Base-by-base conservation (phyloP, 2,797 vertebrate genomes). In the Adelosebastes latens region DNA sequence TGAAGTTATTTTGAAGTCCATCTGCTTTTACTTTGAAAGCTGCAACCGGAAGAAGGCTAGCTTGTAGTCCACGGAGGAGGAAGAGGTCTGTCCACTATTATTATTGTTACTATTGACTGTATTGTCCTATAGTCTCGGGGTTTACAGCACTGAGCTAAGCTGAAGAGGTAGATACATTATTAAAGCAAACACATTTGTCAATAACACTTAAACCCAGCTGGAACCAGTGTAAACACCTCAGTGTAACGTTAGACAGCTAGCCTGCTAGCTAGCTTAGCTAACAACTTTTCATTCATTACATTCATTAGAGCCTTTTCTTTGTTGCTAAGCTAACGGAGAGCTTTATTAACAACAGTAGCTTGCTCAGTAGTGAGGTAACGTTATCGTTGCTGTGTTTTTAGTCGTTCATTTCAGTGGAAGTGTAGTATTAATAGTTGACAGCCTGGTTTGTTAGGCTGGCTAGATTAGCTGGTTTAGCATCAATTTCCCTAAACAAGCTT, bases 231-330 rank as follows among this genome's bases (percentile, higher is more conserved):
- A 58, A 64, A 24, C 62, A 6, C 12, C 32, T 71, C 55, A 39
- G 2, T 64, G 55, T 64, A 60, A 49, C 25, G 73, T 31, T 18
- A 18, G 8, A n/a, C 46, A 68, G 89, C 71, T 91, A 90, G 68
- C 86, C 13, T 53, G 77, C 46, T 82, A 89, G 91, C 84, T 85
- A 74, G 70, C 85, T 56, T 34, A 77, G 93, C 93, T 92, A 88
- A 89, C 85, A 91, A 93, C 88, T 93, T 94, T 94, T 94, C 93
- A 94, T 95, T 95, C 94, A 94, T 94, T 92, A 77, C 67, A 8
- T 18, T 46, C 16, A 46, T 46, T 46, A 46, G 42, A 32, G 70
- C 61, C 64, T 82, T 90, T 87, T 90, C 92, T 94, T 94, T 94
- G 93, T 93, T 93, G 85, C 72, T 84, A 84, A 84, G 89, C 89